Conservation (phyloP, 1,140 invertebrate genomes). For the Drosophila pseudoobscura region DNA sequence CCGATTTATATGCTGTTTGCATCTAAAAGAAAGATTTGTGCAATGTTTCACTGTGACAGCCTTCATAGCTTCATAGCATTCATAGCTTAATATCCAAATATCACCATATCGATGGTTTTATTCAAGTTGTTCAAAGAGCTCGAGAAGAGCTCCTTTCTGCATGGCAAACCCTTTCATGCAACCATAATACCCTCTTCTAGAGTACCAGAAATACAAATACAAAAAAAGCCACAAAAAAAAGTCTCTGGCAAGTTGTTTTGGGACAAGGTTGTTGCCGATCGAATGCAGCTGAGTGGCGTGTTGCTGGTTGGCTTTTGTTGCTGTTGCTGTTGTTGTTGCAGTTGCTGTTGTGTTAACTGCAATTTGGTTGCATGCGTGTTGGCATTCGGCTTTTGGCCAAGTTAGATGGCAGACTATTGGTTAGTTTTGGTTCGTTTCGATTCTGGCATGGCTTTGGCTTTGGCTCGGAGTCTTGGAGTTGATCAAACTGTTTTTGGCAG, state of each 20-base stretch:
- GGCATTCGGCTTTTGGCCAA: slow-evolving; percentile 42
- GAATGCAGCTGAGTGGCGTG: slow-evolving; percentile 34
- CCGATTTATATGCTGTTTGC: too few relatives aligned
- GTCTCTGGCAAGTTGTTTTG: slow-evolving; percentile 70
- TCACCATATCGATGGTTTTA: too few relatives aligned
- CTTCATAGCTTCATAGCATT: too few relatives aligned
- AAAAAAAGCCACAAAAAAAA: slow-evolving; percentile 29
- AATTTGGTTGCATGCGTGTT: slow-evolving; percentile 39
- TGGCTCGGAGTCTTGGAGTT: slow-evolving; percentile 18
- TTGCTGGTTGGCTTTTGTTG: slow-evolving; percentile 10
- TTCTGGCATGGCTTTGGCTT: slow-evolving; percentile 2
- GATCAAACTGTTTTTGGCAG: slow-evolving; percentile 65
- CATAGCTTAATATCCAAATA: too few relatives aligned
- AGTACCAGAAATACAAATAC: too few relatives aligned
- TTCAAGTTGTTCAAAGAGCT: too few relatives aligned
- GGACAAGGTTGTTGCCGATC: slow-evolving; percentile 76
- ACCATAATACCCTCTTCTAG: too few relatives aligned
- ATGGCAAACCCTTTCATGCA: too few relatives aligned
- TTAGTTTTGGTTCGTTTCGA: slow-evolving; percentile 13
- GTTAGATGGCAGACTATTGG: slow-evolving; percentile 33
- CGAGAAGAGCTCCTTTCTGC: too few relatives aligned
- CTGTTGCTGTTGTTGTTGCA: slow-evolving; percentile 15
- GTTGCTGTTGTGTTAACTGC: slow-evolving; percentile 14
- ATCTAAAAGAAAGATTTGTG: too few relatives aligned
- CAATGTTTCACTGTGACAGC: too few relatives aligned